Evolutionary conservation across 1,140 invertebrate genomes (phyloP), one percentile per base, ranked within the genome.

Genomic region (Aphelinus certus): DNA sequence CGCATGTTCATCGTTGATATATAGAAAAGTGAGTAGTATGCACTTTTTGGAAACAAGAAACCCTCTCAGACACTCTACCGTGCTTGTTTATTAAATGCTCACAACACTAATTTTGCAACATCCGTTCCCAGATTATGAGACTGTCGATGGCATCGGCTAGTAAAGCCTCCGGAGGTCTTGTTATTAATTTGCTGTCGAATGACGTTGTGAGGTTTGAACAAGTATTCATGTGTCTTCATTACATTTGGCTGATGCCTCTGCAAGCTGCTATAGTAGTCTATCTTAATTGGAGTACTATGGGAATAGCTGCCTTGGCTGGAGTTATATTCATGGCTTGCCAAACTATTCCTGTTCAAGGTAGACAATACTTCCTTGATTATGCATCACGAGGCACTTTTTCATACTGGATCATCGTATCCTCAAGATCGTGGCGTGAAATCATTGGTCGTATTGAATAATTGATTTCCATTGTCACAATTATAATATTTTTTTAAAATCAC

Each of bases 101-200:
- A 26, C 26, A 26, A 26, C 26, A 26, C 26, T 26, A 26, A 26
- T 0, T 4, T 2, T 26, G 26, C 26, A 26, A 26, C 26, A 26
- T 26, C 26, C 26, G 45, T 71, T 55, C 1, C n/a, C 43, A 86
- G 85, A 81, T 86, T 51, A 66, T 87, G 71, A 80, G 82, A n/a
- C 75, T 89, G 62, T 88, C 87, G 61, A 81, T 83, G 70, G 84
- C 82, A 9, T 87, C 92, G 1, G 79, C 92, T 42, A 86, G 86
- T 10, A 82, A 88, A 76, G 91, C 91, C 1, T 93, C 95, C 1
- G 91, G 92, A 45, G 95, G 95, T 1, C 94, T 96, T 85, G 93
- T 96, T 71, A 92, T 97, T 51, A 96, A 97, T 81, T 83, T 97
- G 1, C 89, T 97, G 81, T 95, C 95, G 7, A 97, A 96, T 78